phyloP scores from a whole-genome alignment of 1,140 invertebrate genomes.

The Kradibia gibbosae region DNA sequence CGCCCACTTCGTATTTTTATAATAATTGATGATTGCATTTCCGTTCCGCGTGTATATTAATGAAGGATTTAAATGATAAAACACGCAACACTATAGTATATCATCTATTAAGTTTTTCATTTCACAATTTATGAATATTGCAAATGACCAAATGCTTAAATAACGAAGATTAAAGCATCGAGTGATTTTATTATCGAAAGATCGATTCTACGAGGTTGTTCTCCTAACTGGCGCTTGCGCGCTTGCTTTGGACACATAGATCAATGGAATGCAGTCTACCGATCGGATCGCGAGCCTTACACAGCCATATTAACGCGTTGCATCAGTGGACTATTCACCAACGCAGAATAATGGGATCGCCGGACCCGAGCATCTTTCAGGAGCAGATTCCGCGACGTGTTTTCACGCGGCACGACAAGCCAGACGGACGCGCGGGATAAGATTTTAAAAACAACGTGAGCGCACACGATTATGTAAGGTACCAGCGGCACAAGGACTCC shows the following conservation, averaged over 20 bases:
- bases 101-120: conserved; percentile 19
- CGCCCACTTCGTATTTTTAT: conserved; percentile 26
- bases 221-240: neutral
- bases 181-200: neutral
- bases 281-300: neutral
- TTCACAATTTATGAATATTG: neutral
- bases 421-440: neutral
- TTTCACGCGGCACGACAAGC: neutral
- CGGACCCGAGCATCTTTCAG: neutral
- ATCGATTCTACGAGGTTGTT: neutral
- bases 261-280: neutral
- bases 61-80: conserved; percentile 16
- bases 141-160: neutral
- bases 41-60: neutral
- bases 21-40: conserved; percentile 22
- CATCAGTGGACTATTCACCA: neutral
- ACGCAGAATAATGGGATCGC: neutral
- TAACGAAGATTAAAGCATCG: neutral
- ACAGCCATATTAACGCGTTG: neutral
- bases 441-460: conserved; percentile 28
- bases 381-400: neutral
- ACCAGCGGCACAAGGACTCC: conserved; percentile 7
- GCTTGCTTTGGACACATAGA: neutral
- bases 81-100: neutral
- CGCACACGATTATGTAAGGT: conserved; percentile 27